Evolutionary conservation across 1,140 invertebrate genomes (phyloP), one percentile per base, ranked within the genome.

Genomic region (Aphelinus certus): DNA sequence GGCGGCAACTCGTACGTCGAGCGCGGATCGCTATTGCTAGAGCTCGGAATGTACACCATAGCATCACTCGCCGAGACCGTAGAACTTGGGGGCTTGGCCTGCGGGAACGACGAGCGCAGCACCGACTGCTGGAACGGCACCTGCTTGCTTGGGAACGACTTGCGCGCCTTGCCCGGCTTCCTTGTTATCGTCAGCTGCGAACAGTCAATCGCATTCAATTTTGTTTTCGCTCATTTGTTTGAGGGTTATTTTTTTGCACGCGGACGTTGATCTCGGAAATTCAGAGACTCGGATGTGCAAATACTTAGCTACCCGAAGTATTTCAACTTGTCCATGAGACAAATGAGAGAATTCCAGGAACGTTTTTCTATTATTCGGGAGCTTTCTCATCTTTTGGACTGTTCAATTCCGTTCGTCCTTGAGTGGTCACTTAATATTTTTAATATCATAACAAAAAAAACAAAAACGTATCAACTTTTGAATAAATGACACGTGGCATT

Each of bases 111-210:
- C 7, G 73, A 49, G 74, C 1, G 72, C 9, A 4, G 43, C 9
- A 10, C 3, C 55, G 46, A 55, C 46, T 10, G 71, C 70, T 66
- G 51, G 51, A 53, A 53, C 9, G 4, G 51, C 0, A 81, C 80
- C 2, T 80, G 49, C 62, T 82, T 86, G 62, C 82, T 85, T 9
- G 79, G 76, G 48, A 87, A 86, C 0, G 81, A 80, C 66, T 88
- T 88, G 3, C 80, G 80, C 2, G 87, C 86, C 65, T 82, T 86
- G 5, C 79, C 82, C 26, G 84, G 81, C 51, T 80, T 83, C 10
- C 62, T 78, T n/a, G 73, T 58, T 3, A 76, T 63, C 1, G 69
- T 73, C n/a, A 69, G n/a, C 71, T 76, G 45, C 10, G 10, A 61
- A 49, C 7, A 43, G 61, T 55, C 26, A 26, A 26, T 26, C 26